Evolutionary conservation across 2,888 invertebrate genomes (phyloP).

Genomic region (Oxyteleia sp.): DNA sequence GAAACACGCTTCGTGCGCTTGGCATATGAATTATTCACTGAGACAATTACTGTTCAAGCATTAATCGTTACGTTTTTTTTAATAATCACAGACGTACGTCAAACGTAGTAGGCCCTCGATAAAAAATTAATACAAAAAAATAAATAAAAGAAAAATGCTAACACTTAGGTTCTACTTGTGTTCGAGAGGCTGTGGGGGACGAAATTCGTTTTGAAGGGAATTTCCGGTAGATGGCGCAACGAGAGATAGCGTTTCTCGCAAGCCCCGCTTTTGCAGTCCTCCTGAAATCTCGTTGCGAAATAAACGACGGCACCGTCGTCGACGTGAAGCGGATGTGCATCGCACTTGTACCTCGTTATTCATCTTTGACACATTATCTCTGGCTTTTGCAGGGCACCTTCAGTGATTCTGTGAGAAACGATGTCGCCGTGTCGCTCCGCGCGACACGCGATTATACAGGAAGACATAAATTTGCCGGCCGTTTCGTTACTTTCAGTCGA

Average conservation of each 20-base stretch:
- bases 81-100: constrained; percentile 82
- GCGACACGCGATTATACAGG: constrained; percentile 35
- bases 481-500: constrained; percentile 15
- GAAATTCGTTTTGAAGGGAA: constrained; percentile 1
- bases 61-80: constrained; percentile 69
- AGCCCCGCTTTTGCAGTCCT: neutral
- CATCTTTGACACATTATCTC: constrained; percentile 52
- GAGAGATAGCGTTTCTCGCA: constrained; percentile 7
- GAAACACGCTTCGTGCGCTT: constrained; percentile 19
- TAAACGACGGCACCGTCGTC: constrained; percentile 24
- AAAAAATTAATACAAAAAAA: constrained; percentile 73
- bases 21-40: constrained; percentile 4
- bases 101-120: constrained; percentile 80
- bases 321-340: constrained; percentile 8
- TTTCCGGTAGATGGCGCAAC: constrained; percentile 5
- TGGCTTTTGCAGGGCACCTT: constrained; percentile 18
- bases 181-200: neutral
- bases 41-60: constrained; percentile 59
- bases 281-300: neutral
- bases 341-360: constrained; percentile 12
- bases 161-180: constrained; percentile 33
- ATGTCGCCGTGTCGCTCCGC: constrained; percentile 15
- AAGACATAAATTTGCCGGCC: constrained; percentile 68
- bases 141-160: constrained; percentile 14
- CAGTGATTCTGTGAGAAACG: constrained; percentile 34